Percentiles rank a stretch among this genome's conserved stretches.
Conservation (phyloP, 2,113 vertebrate species). For the Vulpes lagopus region DNA sequence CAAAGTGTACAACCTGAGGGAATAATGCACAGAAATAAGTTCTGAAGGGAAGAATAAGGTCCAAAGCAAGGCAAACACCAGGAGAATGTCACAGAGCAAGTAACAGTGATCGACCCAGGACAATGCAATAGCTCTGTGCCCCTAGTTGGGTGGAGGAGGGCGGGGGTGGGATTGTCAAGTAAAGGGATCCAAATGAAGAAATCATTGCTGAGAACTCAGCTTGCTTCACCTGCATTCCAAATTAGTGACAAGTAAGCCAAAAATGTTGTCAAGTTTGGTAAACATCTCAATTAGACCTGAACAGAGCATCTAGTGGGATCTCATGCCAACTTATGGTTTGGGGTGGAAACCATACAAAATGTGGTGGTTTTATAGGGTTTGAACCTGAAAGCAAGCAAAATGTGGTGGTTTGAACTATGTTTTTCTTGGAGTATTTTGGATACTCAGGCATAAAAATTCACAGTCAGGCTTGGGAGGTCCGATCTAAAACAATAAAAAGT, state of each 20-base stretch:
- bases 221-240: slow-evolving; percentile 60
- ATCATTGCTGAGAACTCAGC: slow-evolving; percentile 43
- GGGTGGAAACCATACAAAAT: slow-evolving; percentile 80
- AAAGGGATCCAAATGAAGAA: slow-evolving; percentile 16
- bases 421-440: slow-evolving; percentile 77
- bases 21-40: slow-evolving; percentile 8
- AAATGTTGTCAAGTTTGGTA: slow-evolving; percentile 65
- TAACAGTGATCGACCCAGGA: neutral
- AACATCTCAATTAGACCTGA: slow-evolving; percentile 68
- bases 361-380: slow-evolving; percentile 79
- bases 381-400: slow-evolving; percentile 78
- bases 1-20: neutral
- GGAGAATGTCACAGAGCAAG: neutral
- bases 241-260: slow-evolving; percentile 41
- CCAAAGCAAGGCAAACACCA: neutral
- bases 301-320: slow-evolving; percentile 24
- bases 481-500: slow-evolving; percentile 78
- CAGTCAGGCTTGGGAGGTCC: slow-evolving; percentile 71
- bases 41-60: neutral
- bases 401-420: slow-evolving; percentile 76
- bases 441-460: slow-evolving; percentile 74
- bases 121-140: neutral
- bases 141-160: neutral
- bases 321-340: slow-evolving; percentile 69
- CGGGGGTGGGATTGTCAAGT: neutral